These are phyloP conservation scores for Frankliniella intonsa DNA, from an alignment of 2,888 invertebrate species.

Conservation along the genomic window DNA sequence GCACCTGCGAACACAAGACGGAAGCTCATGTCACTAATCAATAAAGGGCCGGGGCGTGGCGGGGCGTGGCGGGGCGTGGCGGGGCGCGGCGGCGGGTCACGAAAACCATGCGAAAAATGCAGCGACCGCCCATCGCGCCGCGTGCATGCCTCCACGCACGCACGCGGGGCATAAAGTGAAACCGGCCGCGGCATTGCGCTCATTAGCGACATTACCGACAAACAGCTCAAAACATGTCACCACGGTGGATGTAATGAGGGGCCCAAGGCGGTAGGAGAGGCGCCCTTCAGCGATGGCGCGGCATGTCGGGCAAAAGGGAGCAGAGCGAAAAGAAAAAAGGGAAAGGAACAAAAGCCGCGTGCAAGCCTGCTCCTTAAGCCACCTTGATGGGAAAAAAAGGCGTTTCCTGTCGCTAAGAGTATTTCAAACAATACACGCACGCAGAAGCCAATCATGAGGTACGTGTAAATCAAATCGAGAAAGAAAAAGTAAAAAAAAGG, in stretches of 20 bases:
- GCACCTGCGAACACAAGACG: background rate
- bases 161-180: background rate
- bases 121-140: slow-evolving; percentile 17
- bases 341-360: background rate
- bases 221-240: background rate
- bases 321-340: background rate
- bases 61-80: background rate
- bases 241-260: too few relatives aligned
- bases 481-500: background rate
- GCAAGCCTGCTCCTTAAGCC: too few relatives aligned
- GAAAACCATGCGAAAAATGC: slow-evolving; percentile 19
- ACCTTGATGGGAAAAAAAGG: too few relatives aligned
- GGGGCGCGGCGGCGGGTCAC: background rate
- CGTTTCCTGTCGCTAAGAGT: too few relatives aligned
- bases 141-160: slow-evolving; percentile 21
- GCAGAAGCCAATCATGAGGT: background rate
- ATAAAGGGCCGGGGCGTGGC: slow-evolving; percentile 4
- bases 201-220: slow-evolving; percentile 17
- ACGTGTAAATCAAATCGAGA: background rate
- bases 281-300: too few relatives aligned
- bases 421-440: too few relatives aligned
- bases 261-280: too few relatives aligned
- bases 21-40: background rate
- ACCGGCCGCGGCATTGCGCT: background rate
- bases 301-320: background rate